Evolutionary conservation across 1,140 invertebrate species (phyloP).

Genomic region (Micrasema longulum): DNA sequence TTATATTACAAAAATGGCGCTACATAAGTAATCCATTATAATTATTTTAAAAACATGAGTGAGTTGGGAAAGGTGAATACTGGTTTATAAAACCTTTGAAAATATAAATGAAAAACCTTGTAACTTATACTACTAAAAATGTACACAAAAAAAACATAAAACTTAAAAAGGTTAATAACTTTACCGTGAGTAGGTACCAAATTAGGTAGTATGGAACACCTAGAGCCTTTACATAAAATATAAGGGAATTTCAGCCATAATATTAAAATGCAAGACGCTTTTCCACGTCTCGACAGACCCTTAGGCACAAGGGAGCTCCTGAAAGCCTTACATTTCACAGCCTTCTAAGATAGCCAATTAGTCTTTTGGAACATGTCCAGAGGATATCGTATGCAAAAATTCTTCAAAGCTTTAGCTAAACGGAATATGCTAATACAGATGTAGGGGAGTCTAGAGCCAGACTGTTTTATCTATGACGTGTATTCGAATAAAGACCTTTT

Average conservation of each 20-base stretch:
- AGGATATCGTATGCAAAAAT: slow-evolving; percentile 19
- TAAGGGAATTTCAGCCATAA: background rate
- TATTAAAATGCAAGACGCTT: slow-evolving; percentile 20
- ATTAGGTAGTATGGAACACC: background rate
- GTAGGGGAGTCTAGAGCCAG: background rate
- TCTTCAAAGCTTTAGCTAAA: slow-evolving; percentile 17
- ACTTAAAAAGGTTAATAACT: too few relatives aligned
- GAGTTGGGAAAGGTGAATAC: too few relatives aligned
- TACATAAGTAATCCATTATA: too few relatives aligned
- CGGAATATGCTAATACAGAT: slow-evolving; percentile 29
- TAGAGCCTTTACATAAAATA: background rate
- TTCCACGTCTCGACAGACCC: background rate
- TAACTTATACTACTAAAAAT: too few relatives aligned
- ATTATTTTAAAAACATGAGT: too few relatives aligned
- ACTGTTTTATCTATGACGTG: too few relatives aligned
- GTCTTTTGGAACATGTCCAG: slow-evolving; percentile 43
- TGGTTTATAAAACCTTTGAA: too few relatives aligned
- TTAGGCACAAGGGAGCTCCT: slow-evolving; percentile 8
- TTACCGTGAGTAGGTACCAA: too few relatives aligned
- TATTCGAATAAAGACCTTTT: too few relatives aligned
- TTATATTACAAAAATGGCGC: too few relatives aligned
- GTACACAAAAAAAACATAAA: too few relatives aligned
- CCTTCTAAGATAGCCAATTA: slow-evolving; percentile 41
- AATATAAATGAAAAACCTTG: too few relatives aligned
- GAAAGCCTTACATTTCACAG: slow-evolving; percentile 9